Percentiles rank a stretch among this genome's conserved stretches.
These are phyloP conservation scores for Trididemnum nubilum DNA, from an alignment of 23 tunicate species.

Conservation along the genomic window DNA sequence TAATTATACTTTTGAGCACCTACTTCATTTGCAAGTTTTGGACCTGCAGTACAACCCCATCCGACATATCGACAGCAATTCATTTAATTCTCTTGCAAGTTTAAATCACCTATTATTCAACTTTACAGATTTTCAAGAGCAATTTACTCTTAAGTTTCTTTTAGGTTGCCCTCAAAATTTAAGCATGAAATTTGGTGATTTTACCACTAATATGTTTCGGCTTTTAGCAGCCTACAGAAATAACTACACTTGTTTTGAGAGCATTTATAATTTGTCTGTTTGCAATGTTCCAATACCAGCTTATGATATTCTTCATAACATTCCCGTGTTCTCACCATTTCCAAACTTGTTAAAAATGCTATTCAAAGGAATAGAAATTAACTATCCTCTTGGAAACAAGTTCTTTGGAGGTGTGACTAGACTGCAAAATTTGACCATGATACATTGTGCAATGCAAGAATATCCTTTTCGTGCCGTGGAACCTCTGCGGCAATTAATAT, in stretches of 20 bases:
- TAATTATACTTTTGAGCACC: not conserved
- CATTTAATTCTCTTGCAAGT: not conserved
- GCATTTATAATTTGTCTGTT: not conserved
- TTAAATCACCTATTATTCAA: not conserved
- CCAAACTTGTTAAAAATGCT: not conserved
- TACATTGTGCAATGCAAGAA: not conserved
- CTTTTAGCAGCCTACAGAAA: not conserved
- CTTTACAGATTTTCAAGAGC: not conserved
- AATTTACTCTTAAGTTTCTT: not conserved
- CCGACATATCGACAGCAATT: not conserved
- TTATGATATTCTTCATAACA: not conserved
- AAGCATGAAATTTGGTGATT: not conserved
- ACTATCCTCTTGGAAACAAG: not conserved
- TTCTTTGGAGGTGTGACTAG: constrained; percentile 3
- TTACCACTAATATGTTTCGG: not conserved
- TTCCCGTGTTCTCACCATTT: not conserved
- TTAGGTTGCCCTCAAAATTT: not conserved
- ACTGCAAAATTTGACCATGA: not conserved
- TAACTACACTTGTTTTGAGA: not conserved
- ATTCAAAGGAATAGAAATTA: not conserved
- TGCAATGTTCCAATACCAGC: not conserved
- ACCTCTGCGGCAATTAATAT: not conserved
- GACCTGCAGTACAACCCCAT: constrained; percentile 24
- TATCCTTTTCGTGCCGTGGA: constrained; percentile 4
- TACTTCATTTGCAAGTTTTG: not conserved